phyloP scores from a whole-genome alignment of 2,888 invertebrate genomes.

The Barypeithes pellucidus region DNA sequence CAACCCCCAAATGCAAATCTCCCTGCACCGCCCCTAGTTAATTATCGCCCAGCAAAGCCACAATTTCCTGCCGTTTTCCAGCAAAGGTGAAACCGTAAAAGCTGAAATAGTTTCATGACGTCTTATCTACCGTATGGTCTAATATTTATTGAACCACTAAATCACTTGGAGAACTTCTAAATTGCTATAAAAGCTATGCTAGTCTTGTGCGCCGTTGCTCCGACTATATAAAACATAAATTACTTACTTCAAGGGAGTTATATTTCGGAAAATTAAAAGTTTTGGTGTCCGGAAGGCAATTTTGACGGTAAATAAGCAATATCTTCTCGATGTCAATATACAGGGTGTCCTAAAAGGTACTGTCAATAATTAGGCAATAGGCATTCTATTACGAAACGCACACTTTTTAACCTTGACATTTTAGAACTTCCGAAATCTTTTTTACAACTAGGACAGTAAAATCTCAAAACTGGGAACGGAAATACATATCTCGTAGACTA shows the following conservation, averaged over 20 bases:
- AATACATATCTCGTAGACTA: too few relatives aligned
- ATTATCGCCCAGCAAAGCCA: slow-evolving; percentile 29
- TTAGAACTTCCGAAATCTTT: too few relatives aligned
- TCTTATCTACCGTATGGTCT: slow-evolving; percentile 47
- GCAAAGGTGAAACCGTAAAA: slow-evolving; percentile 40
- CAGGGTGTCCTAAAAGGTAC: too few relatives aligned
- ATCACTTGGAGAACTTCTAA: slow-evolving; percentile 47
- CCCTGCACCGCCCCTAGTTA: slow-evolving; percentile 5
- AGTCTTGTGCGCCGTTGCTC: slow-evolving; percentile 22
- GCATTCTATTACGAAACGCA: too few relatives aligned
- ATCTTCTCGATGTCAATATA: background rate
- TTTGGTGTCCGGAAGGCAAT: slow-evolving; percentile 25
- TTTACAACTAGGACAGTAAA: too few relatives aligned
- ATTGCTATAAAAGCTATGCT: slow-evolving; percentile 43
- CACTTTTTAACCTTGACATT: too few relatives aligned
- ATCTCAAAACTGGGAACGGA: too few relatives aligned
- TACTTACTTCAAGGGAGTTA: slow-evolving; percentile 34
- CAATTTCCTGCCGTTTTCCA: slow-evolving; percentile 36
- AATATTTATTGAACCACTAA: slow-evolving; percentile 44
- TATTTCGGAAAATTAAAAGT: slow-evolving; percentile 44
- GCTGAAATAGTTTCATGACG: slow-evolving; percentile 37
- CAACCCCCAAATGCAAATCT: background rate
- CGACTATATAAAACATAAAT: slow-evolving; percentile 44
- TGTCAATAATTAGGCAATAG: too few relatives aligned
- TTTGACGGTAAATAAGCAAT: slow-evolving; percentile 19